Evolutionary conservation across 2,797 vertebrate species (phyloP), one percentile per base, ranked within the genome.

Genomic region (Amazona finschi): DNA sequence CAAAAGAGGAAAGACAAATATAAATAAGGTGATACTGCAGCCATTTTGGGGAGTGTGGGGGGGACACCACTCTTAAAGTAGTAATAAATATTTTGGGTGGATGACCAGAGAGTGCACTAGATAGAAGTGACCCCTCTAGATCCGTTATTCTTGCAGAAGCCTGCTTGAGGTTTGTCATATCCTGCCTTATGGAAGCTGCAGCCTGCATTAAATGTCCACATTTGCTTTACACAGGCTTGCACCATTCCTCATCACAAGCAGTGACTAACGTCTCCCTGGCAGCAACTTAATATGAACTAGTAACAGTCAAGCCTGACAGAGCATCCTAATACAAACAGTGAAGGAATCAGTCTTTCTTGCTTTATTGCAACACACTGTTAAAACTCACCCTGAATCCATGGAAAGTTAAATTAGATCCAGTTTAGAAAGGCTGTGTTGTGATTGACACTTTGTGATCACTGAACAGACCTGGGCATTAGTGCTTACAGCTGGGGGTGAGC

Each of bases 271-370:
- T 41, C 47, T 87, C 66, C 62, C 82, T 88, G 89, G 85, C 76
- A 93, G 74, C 66, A 93, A 44, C 44, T 75, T 72, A 66, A 28
- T 22, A 50, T 0, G 1, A 41, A 39, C 33, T 46, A 60, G 50
- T 81, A 89, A 78, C 52, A 84, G 70, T 70, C 58, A 77, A 85
- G 75, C 75, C 91, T 92, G 76, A 85, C 47, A 89, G 36, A 91
- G 44, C 47, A 85, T 83, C 84, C 73, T 52, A 83, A 91, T 60
- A 52, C 70, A 69, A 71, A 87, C 4, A 81, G 33, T 22, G 52
- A 72, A 87, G 65, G 43, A 82, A 84, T 80, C 44, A 20, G 65
- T 75, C 75, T 89, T 62, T 74, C 44, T 80, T 61, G 46, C 25
- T 89, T 72, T 57, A 74, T 52, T 81, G 50, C 60, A 70, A 87